Conservation (phyloP, 2,113 vertebrate genomes). For the Pelecanoides urinatrix region DNA sequence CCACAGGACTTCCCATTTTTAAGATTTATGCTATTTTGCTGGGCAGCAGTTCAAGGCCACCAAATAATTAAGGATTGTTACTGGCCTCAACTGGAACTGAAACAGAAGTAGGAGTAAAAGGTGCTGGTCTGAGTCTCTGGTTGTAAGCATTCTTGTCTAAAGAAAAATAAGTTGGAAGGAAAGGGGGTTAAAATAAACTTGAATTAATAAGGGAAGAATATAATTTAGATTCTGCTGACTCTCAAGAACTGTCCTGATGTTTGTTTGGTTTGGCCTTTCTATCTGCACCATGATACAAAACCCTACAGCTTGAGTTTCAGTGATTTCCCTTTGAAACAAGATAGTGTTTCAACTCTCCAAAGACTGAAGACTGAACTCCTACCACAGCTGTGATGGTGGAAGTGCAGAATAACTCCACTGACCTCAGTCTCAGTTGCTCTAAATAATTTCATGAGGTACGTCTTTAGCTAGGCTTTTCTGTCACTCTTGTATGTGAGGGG, state of each 20-base stretch:
- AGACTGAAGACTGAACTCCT: background rate
- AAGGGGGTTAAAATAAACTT: slow-evolving; percentile 6
- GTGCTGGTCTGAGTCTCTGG: background rate
- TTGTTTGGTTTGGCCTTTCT: slow-evolving; percentile 51
- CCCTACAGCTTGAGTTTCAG: background rate
- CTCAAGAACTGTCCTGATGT: background rate
- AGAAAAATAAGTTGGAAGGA: background rate
- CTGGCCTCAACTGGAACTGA: background rate
- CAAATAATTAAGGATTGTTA: background rate
- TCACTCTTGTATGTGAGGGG: background rate
- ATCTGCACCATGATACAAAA: background rate
- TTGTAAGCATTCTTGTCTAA: background rate
- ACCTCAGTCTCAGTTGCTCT: background rate
- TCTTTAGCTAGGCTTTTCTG: background rate
- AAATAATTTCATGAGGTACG: background rate
- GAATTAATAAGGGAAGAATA: slow-evolving; percentile 22
- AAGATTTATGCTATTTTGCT: background rate
- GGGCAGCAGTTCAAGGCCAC: background rate
- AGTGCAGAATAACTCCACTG: background rate
- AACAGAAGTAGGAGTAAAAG: background rate
- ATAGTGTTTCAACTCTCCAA: background rate
- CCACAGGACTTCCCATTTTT: background rate
- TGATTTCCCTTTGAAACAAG: slow-evolving; percentile 15
- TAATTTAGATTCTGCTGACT: slow-evolving; percentile 27
- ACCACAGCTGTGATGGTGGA: background rate